A percentile compares a stretch with the other conserved stretches of the same genome.
These are phyloP conservation scores for Malacoraja senta DNA, from an alignment of 2,797 vertebrate genomes.

Conservation along the genomic window DNA sequence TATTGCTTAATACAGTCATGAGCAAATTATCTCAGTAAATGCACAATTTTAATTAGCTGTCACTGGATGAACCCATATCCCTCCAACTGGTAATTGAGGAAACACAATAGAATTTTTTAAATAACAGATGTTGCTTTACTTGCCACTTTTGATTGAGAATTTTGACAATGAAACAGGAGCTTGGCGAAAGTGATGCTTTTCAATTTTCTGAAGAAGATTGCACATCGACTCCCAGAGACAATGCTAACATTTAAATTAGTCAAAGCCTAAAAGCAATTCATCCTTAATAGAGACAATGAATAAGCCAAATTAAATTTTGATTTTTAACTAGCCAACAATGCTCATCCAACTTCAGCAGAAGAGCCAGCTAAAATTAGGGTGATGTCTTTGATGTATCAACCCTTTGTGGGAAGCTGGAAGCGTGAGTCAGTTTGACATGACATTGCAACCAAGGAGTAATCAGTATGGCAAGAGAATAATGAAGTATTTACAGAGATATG, in stretches of 20 bases:
- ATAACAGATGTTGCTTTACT: not conserved
- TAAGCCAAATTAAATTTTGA: not conserved
- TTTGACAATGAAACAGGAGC: not conserved
- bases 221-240: not conserved
- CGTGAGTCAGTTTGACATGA: not conserved
- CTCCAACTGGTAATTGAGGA: not conserved
- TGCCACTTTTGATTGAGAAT: not conserved
- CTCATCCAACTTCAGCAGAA: not conserved
- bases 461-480: not conserved
- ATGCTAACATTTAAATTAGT: not conserved
- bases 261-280: conserved; percentile 11
- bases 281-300: not conserved
- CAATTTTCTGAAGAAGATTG: conserved; percentile 11
- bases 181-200: not conserved
- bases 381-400: not conserved
- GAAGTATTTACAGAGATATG: not conserved
- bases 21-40: not conserved
- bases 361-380: not conserved
- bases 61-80: not conserved
- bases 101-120: not conserved
- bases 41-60: conserved; percentile 32
- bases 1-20: not conserved
- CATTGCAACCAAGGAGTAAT: not conserved
- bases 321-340: not conserved
- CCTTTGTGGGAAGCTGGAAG: not conserved